Percentiles rank a stretch among this genome's conserved stretches.
Evolutionary conservation across 2,888 invertebrate genomes (phyloP).

Genomic region (Sinohyriopsis cumingii): DNA sequence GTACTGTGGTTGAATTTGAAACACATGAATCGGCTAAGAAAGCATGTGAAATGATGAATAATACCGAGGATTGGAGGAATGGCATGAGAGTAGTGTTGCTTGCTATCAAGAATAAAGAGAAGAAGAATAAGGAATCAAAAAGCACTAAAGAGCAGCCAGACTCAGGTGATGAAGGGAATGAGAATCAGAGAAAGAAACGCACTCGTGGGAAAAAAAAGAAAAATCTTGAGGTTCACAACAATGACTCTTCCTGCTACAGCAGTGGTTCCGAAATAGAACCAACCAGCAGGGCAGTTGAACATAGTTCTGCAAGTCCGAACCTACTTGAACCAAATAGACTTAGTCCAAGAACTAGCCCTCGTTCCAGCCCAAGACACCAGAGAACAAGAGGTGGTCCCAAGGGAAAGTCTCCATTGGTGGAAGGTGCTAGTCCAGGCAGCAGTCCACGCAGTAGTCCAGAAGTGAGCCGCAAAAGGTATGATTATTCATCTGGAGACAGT

Average conservation of each 20-base stretch:
- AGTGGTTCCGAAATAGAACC: slow-evolving; percentile 69
- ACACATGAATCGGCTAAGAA: slow-evolving; percentile 88
- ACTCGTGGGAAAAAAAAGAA: slow-evolving; percentile 50
- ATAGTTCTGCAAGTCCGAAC: slow-evolving; percentile 40
- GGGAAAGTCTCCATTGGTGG: slow-evolving; percentile 61
- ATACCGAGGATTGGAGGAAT: slow-evolving; percentile 68
- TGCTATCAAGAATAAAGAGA: slow-evolving; percentile 57
- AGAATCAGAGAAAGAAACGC: slow-evolving; percentile 56
- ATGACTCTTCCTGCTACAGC: slow-evolving; percentile 63
- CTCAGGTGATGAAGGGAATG: slow-evolving; percentile 49
- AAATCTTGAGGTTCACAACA: slow-evolving; percentile 53
- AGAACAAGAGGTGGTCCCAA: slow-evolving; percentile 47
- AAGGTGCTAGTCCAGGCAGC: slow-evolving; percentile 43
- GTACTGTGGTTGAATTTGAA: slow-evolving; percentile 92
- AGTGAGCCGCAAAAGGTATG: slow-evolving; percentile 46
- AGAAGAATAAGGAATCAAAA: slow-evolving; percentile 40
- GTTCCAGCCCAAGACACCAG: slow-evolving; percentile 55
- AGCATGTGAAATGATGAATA: slow-evolving; percentile 77
- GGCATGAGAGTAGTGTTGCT: slow-evolving; percentile 70
- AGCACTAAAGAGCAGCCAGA: slow-evolving; percentile 42
- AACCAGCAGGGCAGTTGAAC: slow-evolving; percentile 43
- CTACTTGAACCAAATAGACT: slow-evolving; percentile 44
- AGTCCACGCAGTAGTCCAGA: slow-evolving; percentile 67
- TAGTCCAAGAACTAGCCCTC: slow-evolving; percentile 60
- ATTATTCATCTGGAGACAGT: slow-evolving; percentile 73